These are phyloP conservation scores for Lasioglossum marginatum DNA, from an alignment of 2,888 invertebrate genomes.

Conservation along the genomic window DNA sequence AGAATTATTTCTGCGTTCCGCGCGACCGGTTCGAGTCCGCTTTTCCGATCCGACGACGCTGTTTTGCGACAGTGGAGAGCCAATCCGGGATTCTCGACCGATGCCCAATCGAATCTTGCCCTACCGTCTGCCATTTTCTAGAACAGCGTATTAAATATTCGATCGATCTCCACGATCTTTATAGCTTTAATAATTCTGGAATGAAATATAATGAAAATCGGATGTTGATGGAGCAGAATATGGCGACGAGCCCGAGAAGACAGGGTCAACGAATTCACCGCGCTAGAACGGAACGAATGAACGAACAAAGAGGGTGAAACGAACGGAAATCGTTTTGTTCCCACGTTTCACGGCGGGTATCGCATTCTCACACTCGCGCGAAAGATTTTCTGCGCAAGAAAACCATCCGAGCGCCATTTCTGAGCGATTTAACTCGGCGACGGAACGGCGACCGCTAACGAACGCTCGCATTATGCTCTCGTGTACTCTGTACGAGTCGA, in stretches of 20 bases:
- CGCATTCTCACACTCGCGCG: constrained; percentile 56
- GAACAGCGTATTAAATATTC: not conserved
- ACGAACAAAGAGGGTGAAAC: constrained; percentile 49
- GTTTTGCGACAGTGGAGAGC: not conserved
- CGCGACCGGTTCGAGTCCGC: not conserved
- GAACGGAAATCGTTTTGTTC: constrained; percentile 65
- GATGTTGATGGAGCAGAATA: not conserved
- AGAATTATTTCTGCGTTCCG: constrained; percentile 5
- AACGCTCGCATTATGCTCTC: not conserved
- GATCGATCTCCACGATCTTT: too few species aligned
- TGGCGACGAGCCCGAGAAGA: not conserved
- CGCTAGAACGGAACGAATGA: constrained; percentile 38
- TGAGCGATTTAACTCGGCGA: constrained; percentile 7
- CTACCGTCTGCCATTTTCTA: not conserved
- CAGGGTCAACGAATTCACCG: constrained; percentile 51
- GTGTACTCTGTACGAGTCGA: not conserved
- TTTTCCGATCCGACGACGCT: not conserved
- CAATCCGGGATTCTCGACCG: not conserved
- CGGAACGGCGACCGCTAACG: not conserved
- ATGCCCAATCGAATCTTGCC: not conserved
- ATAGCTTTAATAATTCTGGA: too few species aligned
- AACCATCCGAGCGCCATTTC: constrained; percentile 26
- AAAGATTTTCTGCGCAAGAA: constrained; percentile 29
- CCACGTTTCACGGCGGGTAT: constrained; percentile 65
- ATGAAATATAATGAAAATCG: not conserved